A percentile compares a stretch with the other conserved stretches of the same genome.
These are phyloP conservation scores for Pedionomus torquatus DNA, from an alignment of 2,113 vertebrate species.

Conservation along the genomic window DNA sequence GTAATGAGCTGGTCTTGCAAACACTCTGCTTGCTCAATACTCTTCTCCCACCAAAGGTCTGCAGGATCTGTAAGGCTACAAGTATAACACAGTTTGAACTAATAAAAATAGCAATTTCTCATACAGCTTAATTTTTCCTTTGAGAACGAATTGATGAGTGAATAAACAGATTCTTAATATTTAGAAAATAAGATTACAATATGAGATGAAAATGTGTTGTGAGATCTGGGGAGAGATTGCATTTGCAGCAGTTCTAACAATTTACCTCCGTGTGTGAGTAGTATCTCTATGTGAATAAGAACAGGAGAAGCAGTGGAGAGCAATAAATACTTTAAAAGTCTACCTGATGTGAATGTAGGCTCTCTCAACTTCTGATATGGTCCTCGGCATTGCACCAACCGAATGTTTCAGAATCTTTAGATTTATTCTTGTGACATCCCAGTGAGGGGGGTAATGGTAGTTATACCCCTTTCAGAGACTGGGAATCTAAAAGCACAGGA, in stretches of 20 bases:
- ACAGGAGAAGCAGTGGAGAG: background rate
- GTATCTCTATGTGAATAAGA: background rate
- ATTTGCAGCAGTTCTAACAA: background rate
- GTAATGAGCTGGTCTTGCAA: background rate
- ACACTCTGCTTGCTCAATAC: background rate
- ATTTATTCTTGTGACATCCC: background rate
- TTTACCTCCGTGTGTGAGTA: background rate
- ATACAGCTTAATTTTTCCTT: background rate
- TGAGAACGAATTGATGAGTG: background rate
- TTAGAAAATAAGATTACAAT: background rate
- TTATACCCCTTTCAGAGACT: no score
- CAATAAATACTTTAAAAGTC: background rate
- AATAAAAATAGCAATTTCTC: background rate
- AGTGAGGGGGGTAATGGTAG: background rate
- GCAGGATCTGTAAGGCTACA: background rate
- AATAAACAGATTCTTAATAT: background rate
- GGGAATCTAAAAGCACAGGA: background rate
- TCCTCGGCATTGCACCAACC: background rate
- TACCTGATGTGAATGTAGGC: background rate
- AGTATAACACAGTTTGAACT: background rate
- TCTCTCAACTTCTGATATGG: background rate
- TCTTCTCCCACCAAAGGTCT: background rate
- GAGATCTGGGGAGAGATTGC: background rate
- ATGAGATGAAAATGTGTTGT: background rate
- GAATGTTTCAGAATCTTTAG: background rate